These are phyloP conservation scores for Desmophyllum pertusum DNA, from an alignment of 92 coral and sea anemone species.

Conservation along the genomic window DNA sequence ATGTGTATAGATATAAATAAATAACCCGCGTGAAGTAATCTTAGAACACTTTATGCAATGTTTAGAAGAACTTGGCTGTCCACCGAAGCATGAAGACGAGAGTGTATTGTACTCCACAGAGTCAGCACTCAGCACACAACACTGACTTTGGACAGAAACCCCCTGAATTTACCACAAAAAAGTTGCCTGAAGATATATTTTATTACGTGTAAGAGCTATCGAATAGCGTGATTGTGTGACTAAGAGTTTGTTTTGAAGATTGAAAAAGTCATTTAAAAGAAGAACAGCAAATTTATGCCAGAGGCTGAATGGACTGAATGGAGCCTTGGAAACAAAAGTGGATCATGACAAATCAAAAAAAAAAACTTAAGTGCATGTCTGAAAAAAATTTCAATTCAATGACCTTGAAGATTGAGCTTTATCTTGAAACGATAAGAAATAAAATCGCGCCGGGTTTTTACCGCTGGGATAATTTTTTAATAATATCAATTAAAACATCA, in stretches of 20 bases:
- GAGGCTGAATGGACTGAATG: slow-evolving; percentile 5
- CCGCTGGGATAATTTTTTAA: not conserved
- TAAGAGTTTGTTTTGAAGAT: not conserved
- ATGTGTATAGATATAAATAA: not conserved
- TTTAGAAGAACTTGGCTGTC: not conserved
- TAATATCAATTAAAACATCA: slow-evolving; percentile 13
- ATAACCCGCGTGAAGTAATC: not conserved
- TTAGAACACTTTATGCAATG: not conserved
- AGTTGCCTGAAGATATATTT: too few species aligned
- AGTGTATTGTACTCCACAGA: not conserved
- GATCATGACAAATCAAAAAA: not conserved
- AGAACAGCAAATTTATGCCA: not conserved
- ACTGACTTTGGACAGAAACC: too few species aligned
- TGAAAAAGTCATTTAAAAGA: not conserved
- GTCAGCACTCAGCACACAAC: too few species aligned
- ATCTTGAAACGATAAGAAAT: not conserved
- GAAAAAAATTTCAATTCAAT: slow-evolving; percentile 6
- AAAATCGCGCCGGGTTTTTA: not conserved
- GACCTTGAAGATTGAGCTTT: slow-evolving; percentile 1
- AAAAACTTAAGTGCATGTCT: slow-evolving; percentile 14
- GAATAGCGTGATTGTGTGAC: not conserved
- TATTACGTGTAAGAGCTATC: not conserved
- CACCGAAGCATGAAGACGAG: not conserved
- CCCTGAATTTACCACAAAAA: too few species aligned
- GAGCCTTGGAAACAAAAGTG: slow-evolving; percentile 16